Evolutionary conservation across 2,113 vertebrate genomes (phyloP).

Genomic region (Nothocercus nigrocapillus): DNA sequence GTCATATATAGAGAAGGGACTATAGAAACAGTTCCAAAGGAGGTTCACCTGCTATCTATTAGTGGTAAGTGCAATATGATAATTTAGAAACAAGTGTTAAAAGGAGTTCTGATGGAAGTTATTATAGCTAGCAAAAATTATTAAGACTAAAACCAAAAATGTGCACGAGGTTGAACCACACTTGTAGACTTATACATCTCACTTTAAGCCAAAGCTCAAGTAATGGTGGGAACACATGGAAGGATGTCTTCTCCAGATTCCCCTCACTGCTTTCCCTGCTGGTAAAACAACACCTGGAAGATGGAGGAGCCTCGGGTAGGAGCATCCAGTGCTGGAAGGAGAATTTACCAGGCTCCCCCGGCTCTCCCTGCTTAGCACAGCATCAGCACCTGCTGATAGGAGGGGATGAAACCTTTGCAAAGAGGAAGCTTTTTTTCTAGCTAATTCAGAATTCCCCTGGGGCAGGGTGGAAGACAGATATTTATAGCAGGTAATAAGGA

Average conservation of each 20-base stretch:
- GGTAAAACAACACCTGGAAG: neutral
- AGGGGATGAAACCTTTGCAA: neutral
- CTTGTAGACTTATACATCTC: neutral
- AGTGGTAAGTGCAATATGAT: neutral
- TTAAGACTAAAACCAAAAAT: conserved; percentile 17
- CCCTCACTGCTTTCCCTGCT: neutral
- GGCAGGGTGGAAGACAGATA: conserved; percentile 2
- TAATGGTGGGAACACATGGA: neutral
- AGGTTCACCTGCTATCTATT: conserved; percentile 45
- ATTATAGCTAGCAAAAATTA: neutral
- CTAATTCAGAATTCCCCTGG: neutral
- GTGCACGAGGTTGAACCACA: neutral
- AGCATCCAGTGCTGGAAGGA: neutral
- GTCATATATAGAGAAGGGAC: neutral
- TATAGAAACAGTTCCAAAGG: neutral
- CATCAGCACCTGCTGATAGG: conserved; percentile 3
- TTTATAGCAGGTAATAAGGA: conserved; percentile 33
- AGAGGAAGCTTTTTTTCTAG: neutral
- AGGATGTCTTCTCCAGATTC: neutral
- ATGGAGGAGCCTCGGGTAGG: neutral
- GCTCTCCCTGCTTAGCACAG: neutral
- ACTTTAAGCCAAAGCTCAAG: neutral
- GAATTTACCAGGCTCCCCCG: neutral
- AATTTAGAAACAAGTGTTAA: conserved; percentile 52
- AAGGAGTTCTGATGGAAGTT: conserved; percentile 26